These are phyloP conservation scores for Adoxophyes honmai DNA, from an alignment of 1,140 invertebrate genomes.

Conservation along the genomic window DNA sequence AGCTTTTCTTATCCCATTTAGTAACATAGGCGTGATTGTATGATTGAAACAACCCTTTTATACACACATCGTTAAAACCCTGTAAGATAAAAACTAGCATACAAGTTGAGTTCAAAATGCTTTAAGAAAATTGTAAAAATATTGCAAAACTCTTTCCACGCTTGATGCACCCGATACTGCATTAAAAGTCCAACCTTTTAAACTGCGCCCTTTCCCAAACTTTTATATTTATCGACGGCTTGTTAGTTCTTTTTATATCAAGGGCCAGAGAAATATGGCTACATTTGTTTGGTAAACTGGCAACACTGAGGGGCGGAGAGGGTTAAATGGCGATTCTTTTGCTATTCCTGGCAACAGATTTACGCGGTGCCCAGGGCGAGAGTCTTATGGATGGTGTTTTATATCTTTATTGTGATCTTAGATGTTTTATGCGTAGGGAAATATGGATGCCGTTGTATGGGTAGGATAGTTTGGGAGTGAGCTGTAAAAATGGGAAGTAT, in stretches of 20 bases:
- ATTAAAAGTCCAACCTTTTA: too few species aligned
- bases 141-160: too few species aligned
- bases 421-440: constrained; percentile 25
- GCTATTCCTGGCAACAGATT: constrained; percentile 52
- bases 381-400: constrained; percentile 32
- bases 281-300: constrained; percentile 18
- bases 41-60: too few species aligned
- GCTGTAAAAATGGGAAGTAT: too few species aligned
- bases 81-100: too few species aligned
- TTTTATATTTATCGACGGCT: constrained; percentile 9
- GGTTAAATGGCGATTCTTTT: constrained; percentile 51
- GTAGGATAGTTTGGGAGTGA: constrained; percentile 24
- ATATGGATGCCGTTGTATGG: constrained; percentile 22
- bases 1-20: too few species aligned
- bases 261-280: constrained; percentile 8
- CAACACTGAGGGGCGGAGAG: constrained; percentile 37
- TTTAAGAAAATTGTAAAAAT: too few species aligned
- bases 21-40: too few species aligned
- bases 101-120: too few species aligned
- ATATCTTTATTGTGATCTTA: constrained; percentile 35
- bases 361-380: constrained; percentile 37
- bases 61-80: too few species aligned
- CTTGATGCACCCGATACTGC: too few species aligned
- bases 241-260: constrained; percentile 17
- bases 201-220: neutral